These are phyloP conservation scores for Neolamprologus hecqui DNA, from an alignment of 2,113 vertebrate species.

Conservation along the genomic window DNA sequence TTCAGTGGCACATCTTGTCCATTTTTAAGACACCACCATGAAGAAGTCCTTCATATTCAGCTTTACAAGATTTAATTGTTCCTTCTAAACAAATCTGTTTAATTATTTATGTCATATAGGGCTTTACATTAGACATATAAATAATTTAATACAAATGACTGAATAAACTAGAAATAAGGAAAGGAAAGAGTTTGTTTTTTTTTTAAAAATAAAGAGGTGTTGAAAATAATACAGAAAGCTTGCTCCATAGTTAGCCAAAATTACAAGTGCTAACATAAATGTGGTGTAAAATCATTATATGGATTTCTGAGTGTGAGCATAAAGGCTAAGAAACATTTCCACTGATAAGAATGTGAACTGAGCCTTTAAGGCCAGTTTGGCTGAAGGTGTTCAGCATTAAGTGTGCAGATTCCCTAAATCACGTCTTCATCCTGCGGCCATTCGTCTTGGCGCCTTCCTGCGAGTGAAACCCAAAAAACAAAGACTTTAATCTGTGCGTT, in stretches of 20 bases:
- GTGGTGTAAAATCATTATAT: not conserved
- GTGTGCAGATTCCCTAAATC: not conserved
- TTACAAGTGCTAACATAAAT: not conserved
- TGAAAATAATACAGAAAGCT: not conserved
- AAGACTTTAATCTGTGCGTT: not conserved
- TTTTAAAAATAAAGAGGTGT: rapidly evolving
- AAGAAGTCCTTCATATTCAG: not conserved
- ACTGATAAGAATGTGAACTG: not conserved
- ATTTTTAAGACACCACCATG: not conserved
- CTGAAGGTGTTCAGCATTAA: not conserved
- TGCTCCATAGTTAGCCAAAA: not conserved
- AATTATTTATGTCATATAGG: not conserved
- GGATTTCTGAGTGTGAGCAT: not conserved
- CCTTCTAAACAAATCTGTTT: not conserved
- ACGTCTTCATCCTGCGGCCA: not conserved
- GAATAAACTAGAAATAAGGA: not conserved
- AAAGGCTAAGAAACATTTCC: not conserved
- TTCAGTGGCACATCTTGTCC: not conserved
- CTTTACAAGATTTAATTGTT: not conserved
- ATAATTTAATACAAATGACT: not conserved
- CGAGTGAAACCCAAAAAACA: not conserved
- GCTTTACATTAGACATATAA: not conserved
- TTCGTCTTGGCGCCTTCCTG: not conserved
- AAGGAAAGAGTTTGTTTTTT: not conserved
- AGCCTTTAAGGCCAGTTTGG: not conserved